Percentiles rank a stretch among this genome's conserved stretches.
Evolutionary conservation across 2,888 invertebrate genomes (phyloP).

Genomic region (Cordilura impudica): DNA sequence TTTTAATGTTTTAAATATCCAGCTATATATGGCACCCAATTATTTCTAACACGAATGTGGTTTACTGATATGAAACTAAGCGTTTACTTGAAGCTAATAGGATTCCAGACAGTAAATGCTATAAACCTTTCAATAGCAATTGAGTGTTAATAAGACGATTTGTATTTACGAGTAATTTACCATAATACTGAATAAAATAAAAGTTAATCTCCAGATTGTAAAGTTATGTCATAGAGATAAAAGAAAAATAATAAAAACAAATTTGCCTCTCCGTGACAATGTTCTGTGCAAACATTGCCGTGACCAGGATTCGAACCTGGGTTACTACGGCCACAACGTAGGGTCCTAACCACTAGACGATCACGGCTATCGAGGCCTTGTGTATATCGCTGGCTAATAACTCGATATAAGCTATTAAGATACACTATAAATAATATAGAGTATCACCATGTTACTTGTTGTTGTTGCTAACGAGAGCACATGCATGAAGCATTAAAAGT

Average conservation of each 20-base stretch:
- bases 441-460: background rate
- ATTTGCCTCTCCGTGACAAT: conserved; percentile 54
- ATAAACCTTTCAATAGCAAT: too few species aligned
- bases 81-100: too few species aligned
- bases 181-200: too few species aligned
- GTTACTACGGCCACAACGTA: conserved; percentile 78
- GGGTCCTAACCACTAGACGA: conserved; percentile 78
- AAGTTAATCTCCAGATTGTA: too few species aligned
- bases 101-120: too few species aligned
- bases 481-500: background rate
- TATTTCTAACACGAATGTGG: too few species aligned
- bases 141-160: too few species aligned
- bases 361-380: conserved; percentile 72
- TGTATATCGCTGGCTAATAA: background rate
- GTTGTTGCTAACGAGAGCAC: background rate
- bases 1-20: too few species aligned
- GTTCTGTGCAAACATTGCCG: conserved; percentile 63
- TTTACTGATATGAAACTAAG: too few species aligned
- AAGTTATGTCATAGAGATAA: background rate
- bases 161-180: too few species aligned
- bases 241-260: conserved; percentile 5
- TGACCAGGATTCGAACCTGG: conserved; percentile 78
- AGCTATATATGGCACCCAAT: too few species aligned
- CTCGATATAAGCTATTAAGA: background rate
- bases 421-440: background rate